Evolutionary conservation across 2,797 vertebrate genomes (phyloP).

Genomic region (Apogon hyalosoma): DNA sequence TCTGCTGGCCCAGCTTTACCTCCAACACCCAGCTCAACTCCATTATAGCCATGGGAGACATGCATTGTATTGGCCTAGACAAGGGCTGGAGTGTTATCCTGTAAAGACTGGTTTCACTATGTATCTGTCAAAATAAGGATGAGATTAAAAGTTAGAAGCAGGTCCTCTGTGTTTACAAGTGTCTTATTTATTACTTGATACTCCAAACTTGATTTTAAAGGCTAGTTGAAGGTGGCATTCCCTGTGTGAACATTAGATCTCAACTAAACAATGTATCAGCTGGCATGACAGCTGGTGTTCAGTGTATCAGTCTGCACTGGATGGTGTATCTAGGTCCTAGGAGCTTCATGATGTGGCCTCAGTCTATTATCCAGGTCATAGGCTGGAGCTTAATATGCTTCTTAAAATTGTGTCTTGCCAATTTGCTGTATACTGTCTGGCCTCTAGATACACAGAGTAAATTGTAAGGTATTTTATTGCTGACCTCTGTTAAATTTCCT

Average conservation of each 20-base stretch:
- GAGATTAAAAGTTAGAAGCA: background rate
- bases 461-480: no score
- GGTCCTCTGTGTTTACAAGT: no score
- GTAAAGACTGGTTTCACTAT: background rate
- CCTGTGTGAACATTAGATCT: slow-evolving; percentile 10
- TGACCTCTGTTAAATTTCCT: no score
- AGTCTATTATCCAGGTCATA: slow-evolving; percentile 1
- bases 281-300: slow-evolving; percentile 21
- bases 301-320: slow-evolving; percentile 15
- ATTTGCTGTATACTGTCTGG: no score
- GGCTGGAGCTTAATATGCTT: no score
- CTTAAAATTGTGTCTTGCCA: no score
- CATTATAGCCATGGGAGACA: slow-evolving; percentile 36
- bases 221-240: slow-evolving; percentile 3
- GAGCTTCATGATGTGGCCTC: background rate
- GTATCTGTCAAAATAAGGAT: slow-evolving; percentile 8
- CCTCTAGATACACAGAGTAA: no score
- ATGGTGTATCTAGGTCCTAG: slow-evolving; percentile 9
- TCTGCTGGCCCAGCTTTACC: slow-evolving; percentile 43
- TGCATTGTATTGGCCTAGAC: background rate
- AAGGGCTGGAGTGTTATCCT: background rate
- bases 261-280: slow-evolving; percentile 12
- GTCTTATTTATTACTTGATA: no score
- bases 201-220: background rate
- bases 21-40: slow-evolving; percentile 50